Base-by-base conservation (phyloP, 2,888 invertebrate species). In the Cephus rjabovi region DNA sequence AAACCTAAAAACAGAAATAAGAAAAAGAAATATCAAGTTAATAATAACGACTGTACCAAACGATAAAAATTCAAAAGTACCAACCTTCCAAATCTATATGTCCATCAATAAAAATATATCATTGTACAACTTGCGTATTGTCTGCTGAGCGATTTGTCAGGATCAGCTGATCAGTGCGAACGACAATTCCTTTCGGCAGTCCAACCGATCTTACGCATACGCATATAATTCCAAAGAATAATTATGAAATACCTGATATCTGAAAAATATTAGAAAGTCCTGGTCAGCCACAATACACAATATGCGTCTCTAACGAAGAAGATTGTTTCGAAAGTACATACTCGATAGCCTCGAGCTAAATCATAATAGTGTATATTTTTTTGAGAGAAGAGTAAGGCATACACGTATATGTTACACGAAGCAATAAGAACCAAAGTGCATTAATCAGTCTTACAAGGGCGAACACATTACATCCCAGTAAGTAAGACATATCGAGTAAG, bases 401-500 rank as follows among this genome's bases (percentile, higher is more conserved):
- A 56, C 23, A 2, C 2, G 9, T 56, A 23, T 56, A 56, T 3
- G 2, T 56, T 56, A 56, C 2, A 71, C 71, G 30, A 31, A 34
- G 33, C 33, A 71, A n/a, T 23, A 34, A 31, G 71, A 30, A 12
- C 6, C 71, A 73, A 77, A 75, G 69, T 77, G 77, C 80, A 80
- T 80, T 80, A 80, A 80, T 80, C 80, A 80, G 80, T 68, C 75
- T 80, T 80, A 79, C 77, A 80, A 80, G 79, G 77, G 79, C 81
- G 78, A 78, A 81, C 82, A 81, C 82, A 81, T 81, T 83, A 80
- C 81, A 78, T 79, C 77, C 69, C 31, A 76, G 79, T 80, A 83
- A 83, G 82, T 83, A 83, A 83, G 83, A 83, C 81, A 77, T 80
- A 83, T 83, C 82, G 83, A 77, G 79, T 78, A 73, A 75, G 76